phyloP scores from a whole-genome alignment of 2,113 vertebrate genomes.

The Seriola quinqueradiata region DNA sequence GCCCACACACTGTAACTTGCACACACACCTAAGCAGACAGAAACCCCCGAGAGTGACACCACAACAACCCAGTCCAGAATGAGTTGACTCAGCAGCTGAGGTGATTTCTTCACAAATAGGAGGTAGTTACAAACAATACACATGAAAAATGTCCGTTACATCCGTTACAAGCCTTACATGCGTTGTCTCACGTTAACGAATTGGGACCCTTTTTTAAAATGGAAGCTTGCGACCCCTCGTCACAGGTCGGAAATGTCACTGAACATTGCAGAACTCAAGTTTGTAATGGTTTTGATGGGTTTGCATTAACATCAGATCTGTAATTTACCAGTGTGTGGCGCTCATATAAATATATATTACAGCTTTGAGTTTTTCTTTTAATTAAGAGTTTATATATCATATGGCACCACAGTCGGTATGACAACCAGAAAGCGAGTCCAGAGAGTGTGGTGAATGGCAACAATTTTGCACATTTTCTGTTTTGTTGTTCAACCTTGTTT shows the following conservation, averaged over 20 bases:
- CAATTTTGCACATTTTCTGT: conserved; percentile 51
- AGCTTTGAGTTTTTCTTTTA: not conserved
- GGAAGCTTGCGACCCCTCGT: too few relatives aligned
- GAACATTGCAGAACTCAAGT: not conserved
- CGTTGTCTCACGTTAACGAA: not conserved
- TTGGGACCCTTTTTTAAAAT: not conserved
- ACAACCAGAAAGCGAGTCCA: not conserved
- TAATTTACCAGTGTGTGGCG: not conserved
- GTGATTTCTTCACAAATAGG: not conserved
- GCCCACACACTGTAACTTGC: not conserved
- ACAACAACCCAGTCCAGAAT: not conserved
- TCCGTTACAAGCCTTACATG: not conserved
- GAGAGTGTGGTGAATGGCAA: not conserved
- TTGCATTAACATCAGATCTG: not conserved
- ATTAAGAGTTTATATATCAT: not conserved
- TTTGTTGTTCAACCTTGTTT: not conserved
- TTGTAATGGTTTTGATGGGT: not conserved
- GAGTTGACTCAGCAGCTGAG: not conserved
- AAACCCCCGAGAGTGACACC: conserved; percentile 2
- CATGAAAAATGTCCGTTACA: not conserved
- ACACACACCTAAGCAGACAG: not conserved
- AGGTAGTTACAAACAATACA: not conserved
- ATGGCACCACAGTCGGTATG: not conserved
- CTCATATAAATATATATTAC: not conserved
- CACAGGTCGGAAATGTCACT: too few relatives aligned